Evolutionary conservation across 2,888 invertebrate genomes (phyloP).

Genomic region (Diaperis boleti): DNA sequence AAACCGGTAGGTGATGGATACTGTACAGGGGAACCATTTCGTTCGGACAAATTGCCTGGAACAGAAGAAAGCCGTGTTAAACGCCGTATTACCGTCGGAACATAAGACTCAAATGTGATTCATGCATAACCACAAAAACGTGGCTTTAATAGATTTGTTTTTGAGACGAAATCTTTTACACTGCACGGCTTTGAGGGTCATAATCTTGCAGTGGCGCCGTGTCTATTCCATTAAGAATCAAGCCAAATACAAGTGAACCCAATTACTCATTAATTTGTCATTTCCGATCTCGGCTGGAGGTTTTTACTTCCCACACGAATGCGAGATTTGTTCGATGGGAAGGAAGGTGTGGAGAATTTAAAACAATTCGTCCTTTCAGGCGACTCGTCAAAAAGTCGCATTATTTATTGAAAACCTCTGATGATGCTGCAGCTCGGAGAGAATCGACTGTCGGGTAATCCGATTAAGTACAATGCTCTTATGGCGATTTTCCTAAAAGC

Average conservation of each 20-base stretch:
- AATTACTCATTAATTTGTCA: conserved; percentile 55
- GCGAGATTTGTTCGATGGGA: conserved; percentile 14
- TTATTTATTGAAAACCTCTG: conserved; percentile 27
- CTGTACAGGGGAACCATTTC: conserved; percentile 55
- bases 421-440: conserved; percentile 13
- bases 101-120: conserved; percentile 17
- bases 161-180: conserved; percentile 32
- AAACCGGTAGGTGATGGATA: conserved; percentile 59
- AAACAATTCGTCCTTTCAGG: no score
- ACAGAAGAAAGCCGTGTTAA: conserved; percentile 21
- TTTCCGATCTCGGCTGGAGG: conserved; percentile 49
- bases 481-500: conserved; percentile 30
- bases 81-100: no score
- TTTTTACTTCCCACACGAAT: conserved; percentile 28
- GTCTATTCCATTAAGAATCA: conserved; percentile 48
- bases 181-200: conserved; percentile 25
- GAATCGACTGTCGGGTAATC: conserved; percentile 14
- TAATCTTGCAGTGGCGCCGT: conserved; percentile 50
- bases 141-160: conserved; percentile 31
- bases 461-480: conserved; percentile 22
- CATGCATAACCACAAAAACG: conserved; percentile 21
- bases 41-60: conserved; percentile 31
- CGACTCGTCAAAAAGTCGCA: no score
- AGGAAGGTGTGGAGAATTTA: conserved; percentile 5
- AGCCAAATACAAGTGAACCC: conserved; percentile 50